A percentile compares a stretch with the other conserved stretches of the same genome.
phyloP scores from a whole-genome alignment of 2,113 vertebrate genomes.

The Empidonax alnorum region DNA sequence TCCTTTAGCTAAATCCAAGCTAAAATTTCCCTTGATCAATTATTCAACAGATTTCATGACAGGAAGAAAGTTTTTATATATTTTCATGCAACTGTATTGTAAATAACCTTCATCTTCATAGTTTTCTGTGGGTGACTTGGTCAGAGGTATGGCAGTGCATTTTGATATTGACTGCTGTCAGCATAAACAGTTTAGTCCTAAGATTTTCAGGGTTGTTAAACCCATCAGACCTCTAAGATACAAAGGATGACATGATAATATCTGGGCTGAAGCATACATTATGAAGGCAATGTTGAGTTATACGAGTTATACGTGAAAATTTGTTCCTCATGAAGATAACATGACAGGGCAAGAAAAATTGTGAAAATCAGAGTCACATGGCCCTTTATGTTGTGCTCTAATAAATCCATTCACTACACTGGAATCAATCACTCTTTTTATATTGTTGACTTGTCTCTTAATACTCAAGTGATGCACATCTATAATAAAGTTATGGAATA shows the following conservation, averaged over 20 bases:
- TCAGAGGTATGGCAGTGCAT: not conserved
- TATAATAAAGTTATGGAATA: not conserved
- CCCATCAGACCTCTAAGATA: not conserved
- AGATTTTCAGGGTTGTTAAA: not conserved
- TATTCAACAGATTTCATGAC: slow-evolving; percentile 3
- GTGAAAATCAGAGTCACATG: not conserved
- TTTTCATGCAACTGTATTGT: not conserved
- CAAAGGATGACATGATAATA: not conserved
- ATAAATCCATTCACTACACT: not conserved
- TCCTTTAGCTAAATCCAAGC: not conserved
- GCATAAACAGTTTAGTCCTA: not conserved
- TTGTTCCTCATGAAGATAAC: slow-evolving; percentile 9
- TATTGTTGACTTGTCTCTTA: not conserved
- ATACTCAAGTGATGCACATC: not conserved
- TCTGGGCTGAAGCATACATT: not conserved
- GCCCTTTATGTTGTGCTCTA: not conserved
- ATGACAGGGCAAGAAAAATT: slow-evolving; percentile 10
- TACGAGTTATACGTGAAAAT: not conserved
- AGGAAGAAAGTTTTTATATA: not conserved
- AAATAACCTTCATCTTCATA: not conserved
- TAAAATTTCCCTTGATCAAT: slow-evolving; percentile 14
- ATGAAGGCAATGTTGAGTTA: not conserved
- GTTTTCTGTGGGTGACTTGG: not conserved
- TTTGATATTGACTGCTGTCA: not conserved
- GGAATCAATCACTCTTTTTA: not conserved